These are phyloP conservation scores for Andrena dorsata DNA, from an alignment of 2,888 invertebrate species.

Conservation along the genomic window DNA sequence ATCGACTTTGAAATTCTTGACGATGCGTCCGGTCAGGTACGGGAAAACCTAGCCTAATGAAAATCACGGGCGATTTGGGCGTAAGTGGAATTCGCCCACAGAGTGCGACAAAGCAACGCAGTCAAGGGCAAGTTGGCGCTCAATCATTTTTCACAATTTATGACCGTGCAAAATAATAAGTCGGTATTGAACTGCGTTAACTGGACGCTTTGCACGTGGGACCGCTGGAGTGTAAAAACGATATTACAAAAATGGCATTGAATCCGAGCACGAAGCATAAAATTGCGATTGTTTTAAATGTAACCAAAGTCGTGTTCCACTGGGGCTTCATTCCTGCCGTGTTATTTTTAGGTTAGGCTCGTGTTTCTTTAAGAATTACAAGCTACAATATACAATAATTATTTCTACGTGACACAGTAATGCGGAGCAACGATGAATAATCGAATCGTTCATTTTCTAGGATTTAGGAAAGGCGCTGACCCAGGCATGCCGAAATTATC, in stretches of 20 bases:
- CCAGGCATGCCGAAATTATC: constrained; percentile 89
- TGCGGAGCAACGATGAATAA: not conserved
- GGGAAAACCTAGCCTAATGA: too few species aligned
- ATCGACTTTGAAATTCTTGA: too few species aligned
- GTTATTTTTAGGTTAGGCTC: constrained; percentile 88
- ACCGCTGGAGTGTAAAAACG: not conserved
- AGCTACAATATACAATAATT: not conserved
- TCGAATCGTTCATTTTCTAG: constrained; percentile 82
- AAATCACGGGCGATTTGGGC: too few species aligned
- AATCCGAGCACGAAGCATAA: constrained; percentile 88
- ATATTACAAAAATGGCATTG: constrained; percentile 78
- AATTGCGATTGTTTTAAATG: constrained; percentile 87
- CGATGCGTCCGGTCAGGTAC: too few species aligned
- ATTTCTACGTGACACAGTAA: not conserved
- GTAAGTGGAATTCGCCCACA: too few species aligned
- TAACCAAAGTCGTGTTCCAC: constrained; percentile 88
- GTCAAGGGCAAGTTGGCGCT: not conserved
- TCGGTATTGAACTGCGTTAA: not conserved
- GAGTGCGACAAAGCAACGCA: not conserved
- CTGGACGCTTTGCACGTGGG: not conserved
- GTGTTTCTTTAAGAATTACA: not conserved
- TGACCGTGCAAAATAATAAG: constrained; percentile 6
- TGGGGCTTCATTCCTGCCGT: constrained; percentile 90
- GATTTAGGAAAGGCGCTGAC: constrained; percentile 89
- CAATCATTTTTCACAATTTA: not conserved